Base-by-base conservation (phyloP, 35 echinoderm and acorn worm genomes). In the Ophioderma brevispina region DNA sequence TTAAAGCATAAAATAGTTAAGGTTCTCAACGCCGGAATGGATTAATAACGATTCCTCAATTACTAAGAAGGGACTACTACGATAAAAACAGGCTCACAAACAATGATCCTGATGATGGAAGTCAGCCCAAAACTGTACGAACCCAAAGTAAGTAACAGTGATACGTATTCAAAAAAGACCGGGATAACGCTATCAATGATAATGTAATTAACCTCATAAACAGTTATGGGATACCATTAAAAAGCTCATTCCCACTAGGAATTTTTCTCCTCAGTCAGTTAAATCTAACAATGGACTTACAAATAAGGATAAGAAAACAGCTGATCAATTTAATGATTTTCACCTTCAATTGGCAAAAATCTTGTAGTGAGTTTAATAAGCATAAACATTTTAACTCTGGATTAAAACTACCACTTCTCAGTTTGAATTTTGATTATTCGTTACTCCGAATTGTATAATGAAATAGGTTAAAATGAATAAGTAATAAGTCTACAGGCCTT, bases 401-500 rank as follows among this genome's bases (percentile, higher is more conserved):
- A 80, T 31, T 80, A 80, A n/a, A 30, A 40, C 13, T 39, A 80
- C 17, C 18, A 25, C 33, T 39, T 30, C 21, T 25, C 39, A 13
- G 21, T 25, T 80, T 80, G 35, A 13, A 39, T 35, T 40, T 80
- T 80, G 78, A 80, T 1, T n/a, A n/a, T 39, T 25, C 11, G 18
- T 80, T 40, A 80, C 35, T 40, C 35, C 35, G 38, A 36, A 80
- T 13, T 80, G 35, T 80, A 36, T 39, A 30, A 80, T 37, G 78
- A 80, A 38, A 76, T 87, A 35, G 10, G 33, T n/a, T 39, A 56
- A 77, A 87, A 76, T 76, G 21, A 10, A 55, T 77, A 56, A 36
- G 6, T n/a, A 77, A 77, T 42, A 87, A 87, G 32, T 77, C 87
- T 3, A 55, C 87, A 14, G 78, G 87, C 1, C 40, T 89, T 80